These are phyloP conservation scores for Argopecten irradians DNA, from an alignment of 1,140 invertebrate genomes.

Conservation along the genomic window DNA sequence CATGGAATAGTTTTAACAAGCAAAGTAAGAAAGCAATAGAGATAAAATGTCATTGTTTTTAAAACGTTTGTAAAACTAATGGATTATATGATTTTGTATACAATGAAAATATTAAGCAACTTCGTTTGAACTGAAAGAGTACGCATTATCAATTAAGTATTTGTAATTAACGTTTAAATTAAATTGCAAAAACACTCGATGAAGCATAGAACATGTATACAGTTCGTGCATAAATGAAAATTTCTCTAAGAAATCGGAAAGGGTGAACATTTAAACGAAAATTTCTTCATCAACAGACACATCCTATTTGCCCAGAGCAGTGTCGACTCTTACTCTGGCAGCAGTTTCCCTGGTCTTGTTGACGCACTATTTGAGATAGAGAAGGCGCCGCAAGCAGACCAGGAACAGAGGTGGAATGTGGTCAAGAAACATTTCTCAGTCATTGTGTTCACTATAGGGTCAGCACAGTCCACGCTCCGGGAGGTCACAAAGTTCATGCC, in stretches of 20 bases:
- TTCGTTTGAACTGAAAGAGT: no score
- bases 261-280: not conserved
- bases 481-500: slow-evolving; percentile 60
- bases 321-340: slow-evolving; percentile 74
- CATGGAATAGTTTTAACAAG: no score
- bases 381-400: slow-evolving; percentile 28
- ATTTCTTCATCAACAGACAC: slow-evolving; percentile 69
- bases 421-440: slow-evolving; percentile 61
- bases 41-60: no score
- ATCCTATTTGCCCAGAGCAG: slow-evolving; percentile 75
- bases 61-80: no score
- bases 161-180: no score
- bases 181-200: not conserved
- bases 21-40: no score
- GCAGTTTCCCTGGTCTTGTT: slow-evolving; percentile 76
- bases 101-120: no score
- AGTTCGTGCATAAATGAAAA: not conserved
- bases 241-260: not conserved
- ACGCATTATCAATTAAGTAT: no score
- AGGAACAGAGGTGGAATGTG: slow-evolving; percentile 52
- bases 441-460: slow-evolving; percentile 54
- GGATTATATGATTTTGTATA: no score
- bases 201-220: not conserved
- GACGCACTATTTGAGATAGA: slow-evolving; percentile 73
- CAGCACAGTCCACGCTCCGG: slow-evolving; percentile 60